Evolutionary conservation across 2,888 invertebrate species (phyloP), one percentile per base, ranked within the genome.

Genomic region (Lepidocyrtinus sp.): DNA sequence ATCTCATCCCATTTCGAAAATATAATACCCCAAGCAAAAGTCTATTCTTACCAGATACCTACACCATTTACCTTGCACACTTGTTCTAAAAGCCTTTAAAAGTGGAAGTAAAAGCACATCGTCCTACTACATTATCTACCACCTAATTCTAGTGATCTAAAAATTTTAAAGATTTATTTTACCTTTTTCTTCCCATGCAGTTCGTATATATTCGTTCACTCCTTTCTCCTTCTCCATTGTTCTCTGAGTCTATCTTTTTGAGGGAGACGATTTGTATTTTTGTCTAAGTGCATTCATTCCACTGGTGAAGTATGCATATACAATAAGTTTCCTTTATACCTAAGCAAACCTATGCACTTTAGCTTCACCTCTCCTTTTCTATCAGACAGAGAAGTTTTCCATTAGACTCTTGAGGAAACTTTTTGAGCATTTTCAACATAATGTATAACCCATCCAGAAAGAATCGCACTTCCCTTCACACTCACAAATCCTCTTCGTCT

Each of bases 391-490:
- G 63, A 5, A 25, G 63, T 26, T 63, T 22, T 63, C 63, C 63
- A 63, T 15, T 15, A 63, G 25, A 59, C 61, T 68, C 68, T 25
- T 36, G 68, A 61, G 70, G 61, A 70, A 61, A 61, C 59, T 70
- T 70, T 50, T 70, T 70, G 70, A 61, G 70, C 70, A 70, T 27
- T 70, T 36, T 36, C 12, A 12, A 36, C 5, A 12, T 36, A 36
- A 36, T 36, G 36, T 36, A 46, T 68, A 68, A 24, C 68, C 55
- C 55, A 46, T 68, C 67, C 17, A 27, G n/a, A 21, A 64, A 64
- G 67, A 68, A 50, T 68, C 68, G 5, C 36, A 12, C 5, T 36
- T 36, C 36, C 36, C 36, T 36, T 36, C 36, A 36, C 36, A 36
- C 36, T 36, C 36, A 36, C 36, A 36, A 36, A 36, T 36, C 36